Evolutionary conservation across 2,113 vertebrate species (phyloP).

Genomic region (Hydropotes inermis): DNA sequence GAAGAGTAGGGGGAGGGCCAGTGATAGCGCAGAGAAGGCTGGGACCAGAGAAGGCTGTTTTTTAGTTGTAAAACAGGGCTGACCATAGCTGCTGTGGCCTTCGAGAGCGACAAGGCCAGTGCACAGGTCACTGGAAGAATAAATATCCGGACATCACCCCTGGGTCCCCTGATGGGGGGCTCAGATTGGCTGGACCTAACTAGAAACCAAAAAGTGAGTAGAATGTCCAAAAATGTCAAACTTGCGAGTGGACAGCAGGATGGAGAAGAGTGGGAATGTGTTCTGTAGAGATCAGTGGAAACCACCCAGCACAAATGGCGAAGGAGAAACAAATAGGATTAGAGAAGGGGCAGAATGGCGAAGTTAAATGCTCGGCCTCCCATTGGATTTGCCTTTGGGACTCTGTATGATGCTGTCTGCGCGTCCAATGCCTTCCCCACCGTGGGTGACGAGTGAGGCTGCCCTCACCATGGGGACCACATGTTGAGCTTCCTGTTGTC

Average conservation of each 20-base stretch:
- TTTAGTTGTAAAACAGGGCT: not conserved
- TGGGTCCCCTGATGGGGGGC: not conserved
- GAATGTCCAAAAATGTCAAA: not conserved
- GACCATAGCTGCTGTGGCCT: not conserved
- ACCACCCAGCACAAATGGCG: not conserved
- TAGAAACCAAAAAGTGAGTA: not conserved
- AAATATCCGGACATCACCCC: not conserved
- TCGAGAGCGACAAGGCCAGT: not conserved
- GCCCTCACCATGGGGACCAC: not conserved
- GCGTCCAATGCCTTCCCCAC: too few relatives aligned
- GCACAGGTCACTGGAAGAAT: not conserved
- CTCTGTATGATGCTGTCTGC: not conserved
- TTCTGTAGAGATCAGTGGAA: not conserved
- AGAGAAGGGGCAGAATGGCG: not conserved
- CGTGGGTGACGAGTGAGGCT: fast-evolving
- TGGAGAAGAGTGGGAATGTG: not conserved
- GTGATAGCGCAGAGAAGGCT: not conserved
- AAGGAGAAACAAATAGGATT: not conserved
- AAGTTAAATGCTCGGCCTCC: not conserved
- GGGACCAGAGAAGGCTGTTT: not conserved
- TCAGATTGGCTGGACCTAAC: not conserved
- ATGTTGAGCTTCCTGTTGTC: not conserved
- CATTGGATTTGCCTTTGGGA: not conserved
- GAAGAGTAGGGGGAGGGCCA: not conserved
- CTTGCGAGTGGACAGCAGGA: not conserved